Evolutionary conservation across 2,888 invertebrate genomes (phyloP).

Genomic region (Epistrophe grossulariae): DNA sequence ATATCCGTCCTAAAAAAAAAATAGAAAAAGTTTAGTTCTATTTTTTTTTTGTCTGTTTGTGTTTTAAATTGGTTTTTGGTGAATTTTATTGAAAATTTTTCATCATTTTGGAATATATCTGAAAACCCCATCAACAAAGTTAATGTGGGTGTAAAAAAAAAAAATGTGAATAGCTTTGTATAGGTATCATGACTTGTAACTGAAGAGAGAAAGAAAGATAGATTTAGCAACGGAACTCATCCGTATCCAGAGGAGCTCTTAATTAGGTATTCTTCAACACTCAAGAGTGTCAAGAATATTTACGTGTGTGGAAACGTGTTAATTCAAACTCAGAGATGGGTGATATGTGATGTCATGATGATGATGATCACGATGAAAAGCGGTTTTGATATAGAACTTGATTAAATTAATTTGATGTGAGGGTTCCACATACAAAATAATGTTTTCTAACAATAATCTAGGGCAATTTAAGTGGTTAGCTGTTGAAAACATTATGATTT

Average conservation of each 20-base stretch:
- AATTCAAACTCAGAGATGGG: background rate
- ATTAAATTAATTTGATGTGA: constrained; percentile 32
- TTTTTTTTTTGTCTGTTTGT: constrained; percentile 26
- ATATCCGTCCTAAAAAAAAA: constrained; percentile 1
- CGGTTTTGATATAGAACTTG: constrained; percentile 41
- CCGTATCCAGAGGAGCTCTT: constrained; percentile 29
- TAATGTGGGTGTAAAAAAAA: background rate
- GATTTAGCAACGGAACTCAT: constrained; percentile 5
- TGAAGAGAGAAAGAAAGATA: background rate
- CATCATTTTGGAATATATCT: constrained; percentile 29
- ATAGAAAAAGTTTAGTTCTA: background rate
- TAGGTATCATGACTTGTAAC: constrained; percentile 5
- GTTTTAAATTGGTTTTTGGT: constrained; percentile 55
- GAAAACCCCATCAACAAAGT: background rate
- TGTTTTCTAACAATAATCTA: background rate
- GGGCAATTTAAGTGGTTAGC: background rate
- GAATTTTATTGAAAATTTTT: constrained; percentile 67
- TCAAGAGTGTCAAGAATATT: constrained; percentile 31
- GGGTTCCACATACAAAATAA: background rate
- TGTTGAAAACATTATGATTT: background rate
- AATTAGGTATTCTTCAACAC: constrained; percentile 21
- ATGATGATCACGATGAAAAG: constrained; percentile 50
- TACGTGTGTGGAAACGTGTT: constrained; percentile 10
- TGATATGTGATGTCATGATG: background rate
- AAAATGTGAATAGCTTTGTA: background rate